Base-by-base conservation (phyloP, 2,888 invertebrate species). In the Sinopyrophorus schimmeli region DNA sequence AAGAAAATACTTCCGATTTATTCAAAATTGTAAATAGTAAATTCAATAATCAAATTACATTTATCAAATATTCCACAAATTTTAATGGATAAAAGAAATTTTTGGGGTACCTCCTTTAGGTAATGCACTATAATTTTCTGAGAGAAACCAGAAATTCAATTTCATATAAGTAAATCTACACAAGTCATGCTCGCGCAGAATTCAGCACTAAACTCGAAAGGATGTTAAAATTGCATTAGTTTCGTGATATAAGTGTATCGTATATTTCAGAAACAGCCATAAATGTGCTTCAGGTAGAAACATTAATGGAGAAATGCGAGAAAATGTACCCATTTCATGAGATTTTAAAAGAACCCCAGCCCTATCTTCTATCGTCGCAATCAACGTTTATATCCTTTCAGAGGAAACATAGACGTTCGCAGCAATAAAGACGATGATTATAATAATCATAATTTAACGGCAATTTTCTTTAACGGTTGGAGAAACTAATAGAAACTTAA, bases 151-250 rank as follows among this genome's bases (percentile, higher is more conserved):
- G n/a, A n/a, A n/a, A n/a, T n/a, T n/a, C n/a, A n/a, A n/a, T n/a
- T n/a, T n/a, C n/a, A n/a, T n/a, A n/a, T n/a, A n/a, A n/a, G n/a
- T n/a, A n/a, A n/a, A n/a, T n/a, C n/a, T n/a, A n/a, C n/a, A n/a
- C n/a, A n/a, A n/a, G n/a, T n/a, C n/a, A n/a, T n/a, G n/a, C n/a
- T n/a, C n/a, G n/a, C n/a, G 20, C 3, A 12, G 30, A 20, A 9
- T 40, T 30, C 7, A 11, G 14, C 17, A 28, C 24, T 30, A 40
- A 40, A 40, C 21, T 40, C 18, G 40, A 40, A 40, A 30, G 21
- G 40, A 40, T 30, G 40, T 40, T 40, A 40, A 40, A 40, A 40
- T 40, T 40, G 40, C 40, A 40, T 40, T 40, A 40, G 40, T 40
- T 40, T 30, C 40, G 28, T 40, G 28, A 40, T 40, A 30, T 40